Conservation (phyloP, 2,797 vertebrate species). For the Phataginus tricuspis region DNA sequence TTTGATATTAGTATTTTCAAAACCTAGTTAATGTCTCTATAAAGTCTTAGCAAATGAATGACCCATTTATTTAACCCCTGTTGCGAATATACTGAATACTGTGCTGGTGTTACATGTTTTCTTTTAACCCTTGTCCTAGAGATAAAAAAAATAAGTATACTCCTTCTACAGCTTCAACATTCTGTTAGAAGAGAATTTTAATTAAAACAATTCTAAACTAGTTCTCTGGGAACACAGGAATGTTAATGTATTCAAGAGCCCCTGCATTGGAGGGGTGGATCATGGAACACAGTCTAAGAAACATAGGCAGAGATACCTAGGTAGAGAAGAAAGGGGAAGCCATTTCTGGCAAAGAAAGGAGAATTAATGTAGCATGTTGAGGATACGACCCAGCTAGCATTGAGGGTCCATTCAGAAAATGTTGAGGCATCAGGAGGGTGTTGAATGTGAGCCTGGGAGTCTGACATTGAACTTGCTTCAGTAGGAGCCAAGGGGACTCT, state of each 20-base stretch:
- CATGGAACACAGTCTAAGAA: not conserved
- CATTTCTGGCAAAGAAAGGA: not conserved
- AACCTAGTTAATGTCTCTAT: not conserved
- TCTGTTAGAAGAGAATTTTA: not conserved
- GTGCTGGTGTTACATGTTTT: not conserved
- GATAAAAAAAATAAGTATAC: not conserved
- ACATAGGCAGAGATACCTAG: not conserved
- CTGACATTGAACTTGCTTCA: not conserved
- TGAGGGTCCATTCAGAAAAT: not conserved
- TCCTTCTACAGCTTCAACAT: not conserved
- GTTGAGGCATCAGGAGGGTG: not conserved
- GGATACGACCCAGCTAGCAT: too few relatives aligned
- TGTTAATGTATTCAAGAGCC: not conserved
- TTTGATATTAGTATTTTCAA: not conserved
- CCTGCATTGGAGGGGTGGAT: not conserved
- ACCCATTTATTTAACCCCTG: not conserved
- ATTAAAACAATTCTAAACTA: not conserved
- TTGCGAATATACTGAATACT: not conserved
- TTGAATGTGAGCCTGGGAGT: not conserved
- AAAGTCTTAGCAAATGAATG: not conserved
- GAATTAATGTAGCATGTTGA: not conserved
- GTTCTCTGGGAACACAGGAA: not conserved
- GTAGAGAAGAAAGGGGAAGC: not conserved
- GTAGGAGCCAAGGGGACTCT: not conserved
- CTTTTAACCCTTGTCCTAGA: not conserved